A percentile compares a stretch with the other conserved stretches of the same genome.
phyloP scores from a whole-genome alignment of 2,888 invertebrate species.

The Tineola bisselliella region DNA sequence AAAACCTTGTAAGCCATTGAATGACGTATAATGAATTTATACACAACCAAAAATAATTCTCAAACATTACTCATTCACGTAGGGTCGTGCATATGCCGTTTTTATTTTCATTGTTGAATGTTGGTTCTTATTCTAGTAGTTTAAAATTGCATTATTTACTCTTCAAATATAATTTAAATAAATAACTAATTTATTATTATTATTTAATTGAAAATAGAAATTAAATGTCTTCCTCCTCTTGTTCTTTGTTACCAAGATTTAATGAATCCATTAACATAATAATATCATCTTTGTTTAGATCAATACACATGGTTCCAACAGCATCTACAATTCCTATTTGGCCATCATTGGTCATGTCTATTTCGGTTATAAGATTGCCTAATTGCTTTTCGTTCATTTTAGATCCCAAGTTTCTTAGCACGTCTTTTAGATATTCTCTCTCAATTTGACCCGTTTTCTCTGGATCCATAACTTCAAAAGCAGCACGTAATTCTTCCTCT shows the following conservation, averaged over 20 bases:
- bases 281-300: constrained; percentile 49
- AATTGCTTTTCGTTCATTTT: constrained; percentile 38
- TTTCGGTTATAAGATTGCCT: constrained; percentile 50
- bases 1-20: no score
- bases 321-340: constrained; percentile 53
- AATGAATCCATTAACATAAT: constrained; percentile 33
- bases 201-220: no score
- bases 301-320: constrained; percentile 54
- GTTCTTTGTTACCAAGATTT: constrained; percentile 17
- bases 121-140: no score
- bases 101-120: no score
- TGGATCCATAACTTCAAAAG: constrained; percentile 44
- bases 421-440: constrained; percentile 40
- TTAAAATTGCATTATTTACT: no score
- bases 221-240: background rate
- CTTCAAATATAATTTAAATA: no score
- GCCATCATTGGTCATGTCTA: constrained; percentile 52
- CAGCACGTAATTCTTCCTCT: constrained; percentile 47
- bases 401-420: constrained; percentile 37
- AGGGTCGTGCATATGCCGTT: no score
- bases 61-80: no score
- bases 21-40: no score
- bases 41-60: no score
- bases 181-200: no score
- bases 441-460: constrained; percentile 37